phyloP scores from a whole-genome alignment of 2,797 vertebrate species.

The Nyctibius grandis region DNA sequence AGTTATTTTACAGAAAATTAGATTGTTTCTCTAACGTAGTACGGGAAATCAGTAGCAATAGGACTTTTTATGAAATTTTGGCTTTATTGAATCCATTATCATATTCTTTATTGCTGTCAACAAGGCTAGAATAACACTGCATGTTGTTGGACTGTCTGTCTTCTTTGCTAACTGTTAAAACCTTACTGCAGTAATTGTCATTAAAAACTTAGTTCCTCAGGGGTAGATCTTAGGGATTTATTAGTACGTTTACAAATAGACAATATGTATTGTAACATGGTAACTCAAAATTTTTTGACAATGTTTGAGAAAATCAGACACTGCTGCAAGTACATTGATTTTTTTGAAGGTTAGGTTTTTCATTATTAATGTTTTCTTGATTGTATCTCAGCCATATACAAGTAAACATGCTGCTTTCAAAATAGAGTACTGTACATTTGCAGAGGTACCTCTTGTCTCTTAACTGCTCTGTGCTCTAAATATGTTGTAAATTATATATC shows the following conservation, averaged over 20 bases:
- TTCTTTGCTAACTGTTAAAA: neutral
- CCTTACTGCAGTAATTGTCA: neutral
- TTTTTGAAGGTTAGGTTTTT: constrained; percentile 47
- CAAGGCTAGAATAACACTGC: neutral
- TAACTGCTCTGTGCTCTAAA: constrained; percentile 24
- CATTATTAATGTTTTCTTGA: constrained; percentile 48
- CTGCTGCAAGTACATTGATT: constrained; percentile 8
- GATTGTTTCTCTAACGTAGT: neutral
- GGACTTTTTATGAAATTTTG: neutral
- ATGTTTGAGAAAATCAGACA: constrained; percentile 10
- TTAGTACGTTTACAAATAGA: neutral
- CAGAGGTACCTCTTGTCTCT: neutral
- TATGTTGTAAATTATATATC: constrained; percentile 14
- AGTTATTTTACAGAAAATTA: neutral
- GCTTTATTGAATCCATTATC: neutral
- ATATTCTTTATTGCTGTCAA: neutral
- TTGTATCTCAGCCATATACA: neutral
- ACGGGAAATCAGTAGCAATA: neutral
- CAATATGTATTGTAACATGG: neutral
- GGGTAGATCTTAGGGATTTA: neutral
- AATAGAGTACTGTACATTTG: constrained; percentile 10
- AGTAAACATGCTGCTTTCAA: constrained; percentile 30
- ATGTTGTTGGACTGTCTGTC: neutral
- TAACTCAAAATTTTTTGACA: constrained; percentile 5
- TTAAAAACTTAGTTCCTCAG: neutral